Base-by-base conservation (phyloP, 2,797 vertebrate genomes). In the Bradypodion ventrale region DNA sequence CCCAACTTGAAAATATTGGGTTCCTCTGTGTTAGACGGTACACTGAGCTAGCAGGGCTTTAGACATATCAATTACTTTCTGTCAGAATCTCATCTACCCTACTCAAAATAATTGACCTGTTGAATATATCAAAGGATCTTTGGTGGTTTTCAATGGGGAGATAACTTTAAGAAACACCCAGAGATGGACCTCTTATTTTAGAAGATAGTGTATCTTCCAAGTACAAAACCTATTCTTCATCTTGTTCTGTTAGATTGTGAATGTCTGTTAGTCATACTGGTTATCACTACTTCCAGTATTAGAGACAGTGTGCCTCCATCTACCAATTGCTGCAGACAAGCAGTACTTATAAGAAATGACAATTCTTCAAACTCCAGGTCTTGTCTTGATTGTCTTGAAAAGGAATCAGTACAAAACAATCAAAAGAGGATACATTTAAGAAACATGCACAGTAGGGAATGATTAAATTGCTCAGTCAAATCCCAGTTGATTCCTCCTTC, bases 321-420 rank as follows among this genome's bases (percentile, higher is more conserved):
- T 40, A 25, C 68, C 23, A 69, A 9, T 32, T 52, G 44, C 27
- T 49, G 7, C 52, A 35, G 15, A 32, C 49, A 46, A 32, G 16
- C 8, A 32, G 19, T 78, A 65, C 16, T 29, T 29, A 19, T 7
- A n/a, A 78, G 27, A 78, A 65, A 32, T 44, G 25, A 62, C 37
- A 63, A 32, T 78, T 63, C 76, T 32, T 42, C 76, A 29, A 65
- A 10, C 9, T 46, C 60, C 62, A 46, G 77, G 40, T 46, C 60
- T 46, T 78, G 29, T 32, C 60, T 65, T 44, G 62, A 78, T 46
- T 65, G 77, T 46, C 77, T 78, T 46, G 6, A 32, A 78, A 32
- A 65, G 77, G 40, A 65, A 78, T 46, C 76, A 78, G 76, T 78
- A n/a, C 59, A 49, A 27, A 80, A 56, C 15, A 68, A 49, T 80